Percentiles rank a stretch among this genome's conserved stretches.
phyloP scores from a whole-genome alignment of 2,113 vertebrate genomes.

The Apus apus region DNA sequence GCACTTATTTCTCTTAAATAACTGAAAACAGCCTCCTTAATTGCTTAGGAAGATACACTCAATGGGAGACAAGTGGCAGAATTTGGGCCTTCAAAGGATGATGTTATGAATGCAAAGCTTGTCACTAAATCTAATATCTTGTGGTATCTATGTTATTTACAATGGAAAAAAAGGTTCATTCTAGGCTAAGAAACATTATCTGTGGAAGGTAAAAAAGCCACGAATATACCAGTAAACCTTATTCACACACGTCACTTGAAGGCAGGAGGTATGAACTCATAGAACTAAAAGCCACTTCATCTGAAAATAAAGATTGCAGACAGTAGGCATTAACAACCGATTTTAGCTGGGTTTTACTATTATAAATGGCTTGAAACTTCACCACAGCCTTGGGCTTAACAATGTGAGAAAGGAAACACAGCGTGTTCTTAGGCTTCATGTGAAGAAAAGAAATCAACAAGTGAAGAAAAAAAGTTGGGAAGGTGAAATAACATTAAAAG shows the following conservation, averaged over 20 bases:
- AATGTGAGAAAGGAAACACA: not conserved
- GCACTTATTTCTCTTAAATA: conserved; percentile 6
- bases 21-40: conserved; percentile 15
- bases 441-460: not conserved
- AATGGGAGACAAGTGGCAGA: not conserved
- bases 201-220: not conserved
- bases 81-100: not conserved
- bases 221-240: not conserved
- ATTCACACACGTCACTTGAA: not conserved
- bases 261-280: not conserved
- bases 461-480: not conserved
- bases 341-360: not conserved
- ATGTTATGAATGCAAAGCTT: not conserved
- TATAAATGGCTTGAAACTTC: not conserved
- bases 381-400: not conserved
- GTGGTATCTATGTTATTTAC: not conserved
- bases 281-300: not conserved
- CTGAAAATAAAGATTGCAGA: not conserved
- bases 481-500: not conserved
- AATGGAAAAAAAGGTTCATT: not conserved
- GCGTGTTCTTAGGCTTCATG: not conserved
- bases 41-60: not conserved
- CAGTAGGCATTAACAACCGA: not conserved
- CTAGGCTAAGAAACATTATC: not conserved
- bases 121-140: not conserved